Percentiles rank a stretch among this genome's conserved stretches.
Evolutionary conservation across 2,113 vertebrate genomes (phyloP).

Genomic region (Triplophysa tibetana): DNA sequence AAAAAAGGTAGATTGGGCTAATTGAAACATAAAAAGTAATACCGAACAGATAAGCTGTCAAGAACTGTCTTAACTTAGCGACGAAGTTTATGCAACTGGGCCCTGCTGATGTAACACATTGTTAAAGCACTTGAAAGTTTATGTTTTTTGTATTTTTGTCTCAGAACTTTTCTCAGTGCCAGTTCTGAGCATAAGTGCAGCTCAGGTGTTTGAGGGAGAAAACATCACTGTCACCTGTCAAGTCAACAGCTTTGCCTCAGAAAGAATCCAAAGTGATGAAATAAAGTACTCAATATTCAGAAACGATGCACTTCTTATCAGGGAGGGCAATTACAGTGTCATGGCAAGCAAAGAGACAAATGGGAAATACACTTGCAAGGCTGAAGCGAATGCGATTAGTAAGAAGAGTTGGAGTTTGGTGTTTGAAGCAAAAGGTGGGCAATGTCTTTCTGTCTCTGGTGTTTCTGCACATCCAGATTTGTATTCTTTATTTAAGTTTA

Average conservation of each 20-base stretch:
- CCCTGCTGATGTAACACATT: too few relatives aligned
- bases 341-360: constrained; percentile 8
- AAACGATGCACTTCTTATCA: rapidly evolving
- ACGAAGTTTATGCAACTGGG: too few relatives aligned
- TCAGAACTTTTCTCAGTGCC: constrained; percentile 76
- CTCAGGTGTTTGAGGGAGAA: constrained; percentile 65
- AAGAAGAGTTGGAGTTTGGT: constrained; percentile 59
- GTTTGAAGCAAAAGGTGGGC: constrained; percentile 68
- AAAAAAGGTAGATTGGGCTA: too few relatives aligned
- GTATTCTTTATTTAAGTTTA: too few relatives aligned
- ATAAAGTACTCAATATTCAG: constrained; percentile 65
- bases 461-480: too few relatives aligned
- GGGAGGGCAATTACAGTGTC: neutral
- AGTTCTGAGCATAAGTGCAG: constrained; percentile 57
- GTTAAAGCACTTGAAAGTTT: too few relatives aligned
- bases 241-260: constrained; percentile 43
- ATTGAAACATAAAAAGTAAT: too few relatives aligned
- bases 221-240: constrained; percentile 61
- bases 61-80: too few relatives aligned
- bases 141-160: neutral
- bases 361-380: constrained; percentile 67
- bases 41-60: too few relatives aligned
- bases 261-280: constrained; percentile 50
- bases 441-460: neutral
- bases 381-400: constrained; percentile 59